A percentile compares a stretch with the other conserved stretches of the same genome.
phyloP scores from a whole-genome alignment of 2,797 vertebrate genomes.

The Chaetodon trifasciatus region DNA sequence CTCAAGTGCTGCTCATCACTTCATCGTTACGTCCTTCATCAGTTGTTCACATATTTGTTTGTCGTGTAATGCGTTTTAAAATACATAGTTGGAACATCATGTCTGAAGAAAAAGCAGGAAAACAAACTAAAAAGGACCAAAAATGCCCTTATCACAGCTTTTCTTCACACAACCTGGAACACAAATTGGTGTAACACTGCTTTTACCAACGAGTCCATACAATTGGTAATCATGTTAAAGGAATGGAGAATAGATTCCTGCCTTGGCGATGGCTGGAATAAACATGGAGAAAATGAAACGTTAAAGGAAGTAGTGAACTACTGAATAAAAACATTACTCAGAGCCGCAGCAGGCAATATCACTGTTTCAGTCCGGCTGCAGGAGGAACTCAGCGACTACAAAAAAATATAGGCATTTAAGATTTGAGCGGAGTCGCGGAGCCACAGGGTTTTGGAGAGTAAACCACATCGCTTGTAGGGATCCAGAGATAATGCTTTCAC shows the following conservation, averaged over 20 bases:
- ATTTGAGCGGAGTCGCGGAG: conserved; percentile 76
- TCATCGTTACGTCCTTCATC: not conserved
- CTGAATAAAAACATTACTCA: conserved; percentile 74
- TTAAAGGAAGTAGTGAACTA: conserved; percentile 52
- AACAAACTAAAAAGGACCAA: conserved; percentile 2
- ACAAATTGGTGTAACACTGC: conserved; percentile 15
- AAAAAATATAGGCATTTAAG: conserved; percentile 58
- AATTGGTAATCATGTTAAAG: conserved; percentile 42
- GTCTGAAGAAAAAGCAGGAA: not conserved
- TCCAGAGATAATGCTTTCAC: conserved; percentile 89
- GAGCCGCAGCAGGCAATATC: conserved; percentile 67
- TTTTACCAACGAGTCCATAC: conserved; percentile 35
- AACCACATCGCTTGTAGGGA: conserved; percentile 85
- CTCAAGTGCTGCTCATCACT: not conserved
- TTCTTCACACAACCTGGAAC: conserved; percentile 26
- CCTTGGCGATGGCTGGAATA: conserved; percentile 47
- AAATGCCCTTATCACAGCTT: not conserved
- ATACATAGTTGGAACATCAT: not conserved
- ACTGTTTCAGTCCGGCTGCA: conserved; percentile 58
- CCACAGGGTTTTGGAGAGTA: conserved; percentile 83
- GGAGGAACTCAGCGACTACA: conserved; percentile 56
- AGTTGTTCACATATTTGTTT: not conserved
- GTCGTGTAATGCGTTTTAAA: not conserved
- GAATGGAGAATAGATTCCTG: conserved; percentile 47
- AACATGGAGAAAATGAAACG: conserved; percentile 64